These are phyloP conservation scores for Hassar affinis DNA, from an alignment of 2,113 vertebrate genomes.

Conservation along the genomic window DNA sequence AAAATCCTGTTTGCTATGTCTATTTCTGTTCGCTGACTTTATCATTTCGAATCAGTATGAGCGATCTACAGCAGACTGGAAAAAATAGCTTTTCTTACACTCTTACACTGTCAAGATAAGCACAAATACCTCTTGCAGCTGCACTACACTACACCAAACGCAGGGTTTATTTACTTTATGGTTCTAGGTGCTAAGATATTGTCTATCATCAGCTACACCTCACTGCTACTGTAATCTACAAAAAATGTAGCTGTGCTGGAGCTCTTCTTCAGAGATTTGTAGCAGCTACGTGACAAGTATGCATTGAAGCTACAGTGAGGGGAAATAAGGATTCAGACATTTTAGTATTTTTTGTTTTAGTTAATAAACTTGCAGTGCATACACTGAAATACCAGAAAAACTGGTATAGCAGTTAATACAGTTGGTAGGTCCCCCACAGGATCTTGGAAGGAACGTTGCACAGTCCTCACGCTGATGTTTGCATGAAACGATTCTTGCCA, in stretches of 20 bases:
- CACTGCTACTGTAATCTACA: background rate
- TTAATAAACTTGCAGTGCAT: background rate
- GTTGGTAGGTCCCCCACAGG: too few species aligned
- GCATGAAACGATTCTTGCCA: too few species aligned
- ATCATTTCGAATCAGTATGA: background rate
- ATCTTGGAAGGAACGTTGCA: too few species aligned
- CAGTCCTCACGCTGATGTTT: too few species aligned
- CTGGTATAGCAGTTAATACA: too few species aligned
- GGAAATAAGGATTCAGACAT: background rate
- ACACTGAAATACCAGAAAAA: too few species aligned
- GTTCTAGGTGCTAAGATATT: background rate
- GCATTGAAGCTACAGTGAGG: background rate
- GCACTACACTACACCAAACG: background rate
- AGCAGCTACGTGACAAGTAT: background rate
- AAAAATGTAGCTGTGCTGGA: background rate
- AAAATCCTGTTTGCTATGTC: background rate
- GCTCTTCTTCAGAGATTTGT: background rate
- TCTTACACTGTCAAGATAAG: conserved; percentile 7
- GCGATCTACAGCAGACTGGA: background rate
- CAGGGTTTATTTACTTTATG: background rate
- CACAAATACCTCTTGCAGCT: background rate
- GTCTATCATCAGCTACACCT: background rate
- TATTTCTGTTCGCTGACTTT: background rate
- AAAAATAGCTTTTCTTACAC: background rate
- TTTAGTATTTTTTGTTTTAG: background rate